phyloP scores from a whole-genome alignment of 1,140 invertebrate species.

The Drosophila guanche region DNA sequence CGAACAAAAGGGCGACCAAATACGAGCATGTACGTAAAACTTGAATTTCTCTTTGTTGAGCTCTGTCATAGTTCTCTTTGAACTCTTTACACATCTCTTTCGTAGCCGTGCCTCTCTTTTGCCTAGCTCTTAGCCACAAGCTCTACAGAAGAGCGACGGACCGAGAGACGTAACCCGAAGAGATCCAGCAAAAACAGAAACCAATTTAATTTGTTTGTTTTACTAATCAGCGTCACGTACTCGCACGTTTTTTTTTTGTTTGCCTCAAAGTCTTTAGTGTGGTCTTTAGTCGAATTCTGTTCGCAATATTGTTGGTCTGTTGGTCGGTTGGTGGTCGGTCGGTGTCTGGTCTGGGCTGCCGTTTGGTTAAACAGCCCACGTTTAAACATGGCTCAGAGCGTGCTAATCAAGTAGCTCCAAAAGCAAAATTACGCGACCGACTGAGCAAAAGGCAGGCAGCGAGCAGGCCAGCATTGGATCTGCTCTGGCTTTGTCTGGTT shows the following conservation, averaged over 20 bases:
- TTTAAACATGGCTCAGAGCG: constrained; percentile 77
- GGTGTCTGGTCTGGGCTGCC: constrained; percentile 33
- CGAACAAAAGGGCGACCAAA: too few species aligned
- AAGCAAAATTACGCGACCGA: constrained; percentile 71
- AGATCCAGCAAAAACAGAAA: constrained; percentile 34
- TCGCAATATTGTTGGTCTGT: constrained; percentile 33
- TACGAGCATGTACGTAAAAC: too few species aligned
- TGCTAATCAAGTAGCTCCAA: constrained; percentile 74
- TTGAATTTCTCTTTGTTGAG: not conserved
- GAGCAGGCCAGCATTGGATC: constrained; percentile 7
- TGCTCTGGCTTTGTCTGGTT: constrained; percentile 44
- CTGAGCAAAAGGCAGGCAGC: constrained; percentile 51
- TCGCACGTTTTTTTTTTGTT: constrained; percentile 60
- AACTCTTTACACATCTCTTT: constrained; percentile 30
- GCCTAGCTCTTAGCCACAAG: constrained; percentile 34
- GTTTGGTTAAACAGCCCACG: constrained; percentile 75
- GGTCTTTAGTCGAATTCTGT: constrained; percentile 59
- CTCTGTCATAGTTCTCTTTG: constrained; percentile 13
- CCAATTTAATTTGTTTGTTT: constrained; percentile 77
- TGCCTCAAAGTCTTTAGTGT: constrained; percentile 68
- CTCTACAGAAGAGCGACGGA: not conserved
- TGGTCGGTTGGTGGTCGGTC: constrained; percentile 16
- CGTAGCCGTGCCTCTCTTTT: constrained; percentile 8
- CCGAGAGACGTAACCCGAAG: not conserved
- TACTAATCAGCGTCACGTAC: constrained; percentile 77